A percentile compares a stretch with the other conserved stretches of the same genome.
Evolutionary conservation across 2,888 invertebrate species (phyloP).

Genomic region (Conus canariensis): DNA sequence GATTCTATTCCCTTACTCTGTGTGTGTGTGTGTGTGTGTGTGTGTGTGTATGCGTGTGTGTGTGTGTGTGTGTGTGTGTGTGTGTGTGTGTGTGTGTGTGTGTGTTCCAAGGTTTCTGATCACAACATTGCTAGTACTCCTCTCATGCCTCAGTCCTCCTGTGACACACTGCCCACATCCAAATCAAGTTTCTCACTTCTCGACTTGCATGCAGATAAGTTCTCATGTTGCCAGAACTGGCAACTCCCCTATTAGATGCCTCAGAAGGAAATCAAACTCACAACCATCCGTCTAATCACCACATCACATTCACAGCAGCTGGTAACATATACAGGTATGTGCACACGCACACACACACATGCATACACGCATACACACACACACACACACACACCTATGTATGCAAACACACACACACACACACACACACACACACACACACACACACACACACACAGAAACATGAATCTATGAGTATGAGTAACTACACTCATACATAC

Average conservation of each 20-base stretch:
- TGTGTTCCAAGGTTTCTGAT: neutral
- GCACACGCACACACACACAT: neutral
- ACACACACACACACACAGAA: neutral
- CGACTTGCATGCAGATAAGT: too few relatives aligned
- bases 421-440: neutral
- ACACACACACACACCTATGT: neutral
- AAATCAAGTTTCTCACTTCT: too few relatives aligned
- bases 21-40: neutral
- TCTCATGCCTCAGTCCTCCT: too few relatives aligned
- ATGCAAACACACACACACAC: neutral
- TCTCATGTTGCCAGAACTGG: too few relatives aligned
- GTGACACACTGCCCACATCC: too few relatives aligned
- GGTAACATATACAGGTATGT: neutral
- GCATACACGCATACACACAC: neutral
- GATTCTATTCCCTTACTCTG: too few relatives aligned
- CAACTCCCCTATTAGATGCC: too few relatives aligned
- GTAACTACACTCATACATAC: too few relatives aligned
- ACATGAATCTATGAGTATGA: neutral
- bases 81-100: neutral
- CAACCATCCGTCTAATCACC: too few relatives aligned
- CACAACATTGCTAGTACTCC: too few relatives aligned
- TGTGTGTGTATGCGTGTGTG: constrained; percentile 36
- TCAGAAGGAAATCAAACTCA: too few relatives aligned
- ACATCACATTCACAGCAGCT: too few relatives aligned
- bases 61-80: constrained; percentile 13